Evolutionary conservation across 2,113 vertebrate genomes (phyloP), one percentile per base, ranked within the genome.

Genomic region (Tachycineta bicolor): DNA sequence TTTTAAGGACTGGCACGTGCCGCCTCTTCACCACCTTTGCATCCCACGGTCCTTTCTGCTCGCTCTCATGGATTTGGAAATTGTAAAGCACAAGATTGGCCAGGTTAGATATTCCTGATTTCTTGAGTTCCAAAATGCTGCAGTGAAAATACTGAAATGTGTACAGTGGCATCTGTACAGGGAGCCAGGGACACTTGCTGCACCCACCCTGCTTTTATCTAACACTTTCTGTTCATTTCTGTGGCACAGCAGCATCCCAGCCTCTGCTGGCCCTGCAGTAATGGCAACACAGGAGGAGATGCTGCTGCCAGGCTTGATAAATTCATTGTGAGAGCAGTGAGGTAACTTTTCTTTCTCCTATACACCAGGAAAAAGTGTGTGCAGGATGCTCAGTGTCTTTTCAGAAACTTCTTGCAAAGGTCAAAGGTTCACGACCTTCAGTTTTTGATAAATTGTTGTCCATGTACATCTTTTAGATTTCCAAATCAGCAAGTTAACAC

Each of bases 121-220:
- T 56, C 37, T 29, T 37, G 37, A 81, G 50, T 62, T 63, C 58
- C 31, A 70, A 69, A 89, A 49, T 26, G 23, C 24, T 70, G 33
- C 80, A 59, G 14, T 43, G 49, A 17, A 58, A 90, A 52, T 15
- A 28, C 37, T 37, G 37, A 37, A 37, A 37, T 58, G 14, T 19
- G 7, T 34, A 1, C 31, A 14, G 6, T 43, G 18, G 3, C 2
- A 1, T 19, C 11, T n/a, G n/a, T n/a, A n/a, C n/a, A n/a, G 20
- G 43, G 31, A 39, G 20, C 14, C 17, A 17, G 12, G 29, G 23
- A 53, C 34, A 5, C 9, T 64, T 68, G 50, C 49, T 90, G 49
- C 26, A 29, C 21, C 46, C 18, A 10, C 62, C 13, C 69, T 64
- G 31, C 44, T 25, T 39, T 67, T 82, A 56, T 58, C 37, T 22